These are phyloP conservation scores for Orussus abietinus DNA, from an alignment of 1,140 invertebrate genomes.

Conservation along the genomic window DNA sequence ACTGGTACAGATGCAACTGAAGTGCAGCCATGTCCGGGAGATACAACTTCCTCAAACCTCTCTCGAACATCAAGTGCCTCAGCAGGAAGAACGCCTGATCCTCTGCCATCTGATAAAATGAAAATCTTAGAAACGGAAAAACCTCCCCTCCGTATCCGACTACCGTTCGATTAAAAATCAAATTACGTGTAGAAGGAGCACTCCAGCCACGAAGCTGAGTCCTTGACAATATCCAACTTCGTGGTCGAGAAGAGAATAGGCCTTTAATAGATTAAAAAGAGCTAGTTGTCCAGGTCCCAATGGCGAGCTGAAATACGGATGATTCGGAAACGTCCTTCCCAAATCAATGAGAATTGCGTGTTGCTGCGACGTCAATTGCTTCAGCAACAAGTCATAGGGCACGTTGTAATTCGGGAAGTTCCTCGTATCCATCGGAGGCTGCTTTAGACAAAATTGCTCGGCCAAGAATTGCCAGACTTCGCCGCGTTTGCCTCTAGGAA, in stretches of 20 bases:
- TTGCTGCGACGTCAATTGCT: conserved; percentile 88
- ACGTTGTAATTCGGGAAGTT: conserved; percentile 72
- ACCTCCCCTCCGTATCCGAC: no score
- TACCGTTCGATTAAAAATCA: no score
- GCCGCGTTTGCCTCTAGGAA: conserved; percentile 80
- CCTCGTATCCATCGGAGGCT: conserved; percentile 64
- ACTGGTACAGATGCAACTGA: conserved; percentile 89
- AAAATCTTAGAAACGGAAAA: conserved; percentile 14
- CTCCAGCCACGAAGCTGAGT: conserved; percentile 90
- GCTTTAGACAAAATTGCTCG: conserved; percentile 71
- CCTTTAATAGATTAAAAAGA: conserved; percentile 92
- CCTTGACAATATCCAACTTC: conserved; percentile 97
- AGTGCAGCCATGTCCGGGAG: conserved; percentile 90
- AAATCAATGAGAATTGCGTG: conserved; percentile 92
- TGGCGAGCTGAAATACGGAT: conserved; percentile 84
- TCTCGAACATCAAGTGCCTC: conserved; percentile 85
- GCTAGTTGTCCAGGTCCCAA: conserved; percentile 87
- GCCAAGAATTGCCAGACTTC: conserved; percentile 90
- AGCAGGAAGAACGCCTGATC: conserved; percentile 82
- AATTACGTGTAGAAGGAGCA: conserved; percentile 86
- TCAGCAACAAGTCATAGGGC: conserved; percentile 76
- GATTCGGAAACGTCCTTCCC: conserved; percentile 90
- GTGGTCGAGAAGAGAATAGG: conserved; percentile 89
- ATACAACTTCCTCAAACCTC: conserved; percentile 83
- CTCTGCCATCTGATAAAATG: conserved; percentile 76